Base-by-base conservation (phyloP, 2,888 invertebrate species). In the Platycnemis pennipes region DNA sequence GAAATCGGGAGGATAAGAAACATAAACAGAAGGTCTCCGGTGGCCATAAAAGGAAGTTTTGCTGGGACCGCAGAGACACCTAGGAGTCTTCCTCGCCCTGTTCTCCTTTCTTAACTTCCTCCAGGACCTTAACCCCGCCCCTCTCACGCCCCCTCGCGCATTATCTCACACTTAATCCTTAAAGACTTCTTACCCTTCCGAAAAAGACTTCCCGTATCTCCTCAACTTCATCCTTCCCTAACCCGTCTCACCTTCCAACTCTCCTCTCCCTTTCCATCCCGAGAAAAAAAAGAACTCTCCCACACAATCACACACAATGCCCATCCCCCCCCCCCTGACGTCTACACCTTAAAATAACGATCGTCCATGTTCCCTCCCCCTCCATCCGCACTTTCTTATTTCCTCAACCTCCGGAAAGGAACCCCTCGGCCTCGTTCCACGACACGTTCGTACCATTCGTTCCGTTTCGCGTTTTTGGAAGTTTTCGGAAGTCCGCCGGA, bases 41-140 rank as follows among this genome's bases (percentile, higher is more conserved):
- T 13, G 91, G 91, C 44, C 63, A 91, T 91, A 91, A 91, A 91
- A 63, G 69, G 91, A 63, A 91, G 69, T 69, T 91, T 91, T 91
- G 63, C 91, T 45, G 63, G 42, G 91, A 91, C 91, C 91, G 91
- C 91, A 89, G 42, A 89, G 89, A 63, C 63, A 63, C 22, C 91
- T n/a, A 16, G 37, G 77, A 44, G n/a, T 91, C 63, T 63, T 56
- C 42, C 42, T 56, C 16, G 31, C 49, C 4, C n/a, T n/a, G n/a
- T n/a, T n/a, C 49, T 37, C 89, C 63, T 26, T 37, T 53, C 56
- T 85, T 42, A 85, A 46, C 31, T 53, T 49, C 46, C 44, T 53
- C 53, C 53, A 46, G 26, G 63, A 63, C 87, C 44, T 87, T n/a
- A 1, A 44, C n/a, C 26, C 37, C 42, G 31, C 56, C 42, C 56